Evolutionary conservation across 1,140 invertebrate species (phyloP), one percentile per base, ranked within the genome.

Genomic region (Bombus ignitus): DNA sequence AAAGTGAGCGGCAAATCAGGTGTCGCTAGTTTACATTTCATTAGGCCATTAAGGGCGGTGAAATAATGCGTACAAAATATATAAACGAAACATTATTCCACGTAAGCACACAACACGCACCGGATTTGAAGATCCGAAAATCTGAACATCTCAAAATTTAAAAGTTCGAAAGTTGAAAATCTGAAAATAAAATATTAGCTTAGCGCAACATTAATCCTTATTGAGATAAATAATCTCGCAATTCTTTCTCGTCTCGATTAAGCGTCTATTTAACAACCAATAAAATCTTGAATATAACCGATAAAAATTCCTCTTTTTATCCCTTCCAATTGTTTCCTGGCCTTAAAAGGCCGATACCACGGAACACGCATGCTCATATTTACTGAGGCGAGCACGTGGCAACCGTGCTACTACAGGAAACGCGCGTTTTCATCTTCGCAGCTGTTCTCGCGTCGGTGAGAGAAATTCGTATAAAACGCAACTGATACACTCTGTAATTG

Each of bases 361-460:
- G 5, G 25, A 53, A 32, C n/a, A 73, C 59, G 28, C 53, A 18
- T 8, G 8, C 28, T 2, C 22, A 5, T 79, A 47, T 79, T 44
- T 35, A 28, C 18, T 44, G 5, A 3, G 53, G 3, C 32, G 10
- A n/a, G 39, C 70, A 53, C 68, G 53, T 65, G 79, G 37, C 53
- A 32, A 37, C 39, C 1, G 12, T 18, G 28, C 35, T 25, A 47
- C 57, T 15, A 44, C 71, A 74, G 57, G 42, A 47, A 62, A 62
- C 57, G 25, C 28, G 65, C 5, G 44, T 78, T 57, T 70, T 62
- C 82, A 59, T 71, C 66, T 44, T n/a, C 25, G 76, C 83, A 84
- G 76, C 76, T 84, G 68, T 80, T 80, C 35, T 72, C 22, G 68
- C 25, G 28, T 18, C 44, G 35, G n/a, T 28, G 15, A 42, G 66